Percentiles rank a stretch among this genome's conserved stretches.
Conservation (phyloP, 2,888 invertebrate genomes). For the Pseudococcus longispinus region DNA sequence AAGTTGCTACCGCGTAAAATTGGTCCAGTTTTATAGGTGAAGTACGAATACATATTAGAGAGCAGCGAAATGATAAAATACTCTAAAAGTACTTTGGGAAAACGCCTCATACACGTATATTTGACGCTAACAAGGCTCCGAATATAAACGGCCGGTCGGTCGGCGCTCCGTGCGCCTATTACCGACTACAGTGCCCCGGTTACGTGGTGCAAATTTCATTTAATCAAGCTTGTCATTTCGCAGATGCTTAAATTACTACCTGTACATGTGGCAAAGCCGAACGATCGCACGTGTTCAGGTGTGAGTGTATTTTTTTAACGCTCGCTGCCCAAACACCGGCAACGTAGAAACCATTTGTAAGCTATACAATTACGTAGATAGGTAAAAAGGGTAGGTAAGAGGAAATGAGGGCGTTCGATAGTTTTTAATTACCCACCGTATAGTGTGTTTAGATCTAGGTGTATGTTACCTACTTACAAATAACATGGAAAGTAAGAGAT, state of each 20-base stretch:
- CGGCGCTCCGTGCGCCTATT: too few relatives aligned
- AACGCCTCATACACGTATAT: slow-evolving; percentile 12
- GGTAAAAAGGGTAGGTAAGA: too few relatives aligned
- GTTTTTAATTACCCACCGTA: background rate
- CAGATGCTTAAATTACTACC: slow-evolving; percentile 1
- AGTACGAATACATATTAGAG: background rate
- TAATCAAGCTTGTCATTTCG: slow-evolving; percentile 22
- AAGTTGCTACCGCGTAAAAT: background rate
- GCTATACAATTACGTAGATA: too few relatives aligned
- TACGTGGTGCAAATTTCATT: slow-evolving; percentile 5
- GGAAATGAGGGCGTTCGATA: background rate
- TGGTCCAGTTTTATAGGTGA: background rate
- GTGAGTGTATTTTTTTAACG: background rate
- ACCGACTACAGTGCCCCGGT: background rate
- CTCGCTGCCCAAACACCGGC: background rate
- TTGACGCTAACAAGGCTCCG: background rate
- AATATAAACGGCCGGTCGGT: background rate
- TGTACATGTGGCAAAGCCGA: background rate
- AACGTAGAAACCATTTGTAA: background rate
- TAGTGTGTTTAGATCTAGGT: too few relatives aligned
- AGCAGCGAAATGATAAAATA: background rate
- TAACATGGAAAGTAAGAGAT: too few relatives aligned
- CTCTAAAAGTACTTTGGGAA: background rate
- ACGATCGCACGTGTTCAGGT: background rate
- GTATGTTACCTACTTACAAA: too few relatives aligned